Percentiles rank a stretch among this genome's conserved stretches.
phyloP scores from a whole-genome alignment of 2,888 invertebrate genomes.

The Pilophorus perplexus region DNA sequence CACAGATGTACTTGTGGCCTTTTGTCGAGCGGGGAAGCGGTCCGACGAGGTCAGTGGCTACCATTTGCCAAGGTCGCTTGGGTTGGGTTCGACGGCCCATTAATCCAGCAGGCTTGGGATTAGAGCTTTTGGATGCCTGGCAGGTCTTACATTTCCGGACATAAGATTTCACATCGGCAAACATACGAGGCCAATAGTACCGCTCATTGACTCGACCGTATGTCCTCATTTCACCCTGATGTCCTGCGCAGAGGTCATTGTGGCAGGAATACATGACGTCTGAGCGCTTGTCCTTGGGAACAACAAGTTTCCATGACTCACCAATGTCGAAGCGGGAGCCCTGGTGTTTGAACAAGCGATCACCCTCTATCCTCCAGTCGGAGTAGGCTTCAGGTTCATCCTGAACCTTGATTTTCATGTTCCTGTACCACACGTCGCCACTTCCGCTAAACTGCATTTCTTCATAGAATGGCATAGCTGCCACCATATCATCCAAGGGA shows the following conservation, averaged over 20 bases:
- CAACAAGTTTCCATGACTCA: no score
- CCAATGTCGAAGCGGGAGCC: neutral
- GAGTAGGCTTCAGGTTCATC: neutral
- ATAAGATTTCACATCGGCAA: conserved; percentile 42
- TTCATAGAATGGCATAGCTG: neutral
- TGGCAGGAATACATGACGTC: conserved; percentile 9
- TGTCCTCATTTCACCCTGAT: conserved; percentile 46
- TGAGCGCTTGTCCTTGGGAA: no score
- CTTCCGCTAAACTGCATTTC: neutral
- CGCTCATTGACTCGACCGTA: conserved; percentile 28
- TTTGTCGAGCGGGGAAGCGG: conserved; percentile 39
- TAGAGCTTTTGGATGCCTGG: conserved; percentile 42
- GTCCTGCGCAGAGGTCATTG: conserved; percentile 39
- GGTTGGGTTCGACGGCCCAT: neutral
- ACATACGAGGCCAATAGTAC: conserved; percentile 49
- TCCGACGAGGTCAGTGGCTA: conserved; percentile 46
- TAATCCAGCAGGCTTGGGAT: neutral
- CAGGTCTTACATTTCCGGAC: conserved; percentile 45
- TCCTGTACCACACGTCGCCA: neutral
- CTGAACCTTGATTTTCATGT: neutral
- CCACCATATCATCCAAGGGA: neutral
- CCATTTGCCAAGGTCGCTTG: conserved; percentile 44
- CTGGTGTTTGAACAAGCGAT: no score
- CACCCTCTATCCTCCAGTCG: neutral
- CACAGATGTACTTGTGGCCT: conserved; percentile 46